Conservation (phyloP, 2,113 vertebrate genomes). For the Lepidothrix coronata region DNA sequence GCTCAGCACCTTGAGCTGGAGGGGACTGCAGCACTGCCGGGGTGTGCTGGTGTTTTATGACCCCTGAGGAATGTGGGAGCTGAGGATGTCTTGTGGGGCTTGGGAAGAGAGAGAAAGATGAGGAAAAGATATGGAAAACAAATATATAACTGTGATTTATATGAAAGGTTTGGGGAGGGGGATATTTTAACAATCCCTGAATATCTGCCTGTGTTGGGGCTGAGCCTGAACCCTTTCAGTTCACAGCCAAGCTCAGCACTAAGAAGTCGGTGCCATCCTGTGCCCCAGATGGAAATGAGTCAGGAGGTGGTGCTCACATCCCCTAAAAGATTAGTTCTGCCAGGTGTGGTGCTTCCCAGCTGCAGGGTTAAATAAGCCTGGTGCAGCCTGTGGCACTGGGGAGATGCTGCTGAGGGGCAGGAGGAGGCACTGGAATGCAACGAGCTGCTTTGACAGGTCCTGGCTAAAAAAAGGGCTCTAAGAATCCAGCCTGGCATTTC, state of each 20-base stretch:
- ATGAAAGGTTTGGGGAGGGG: neutral
- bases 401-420: neutral
- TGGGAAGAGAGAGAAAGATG: neutral
- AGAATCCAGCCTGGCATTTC: neutral
- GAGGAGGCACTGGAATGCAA: neutral
- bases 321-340: neutral
- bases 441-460: neutral
- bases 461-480: neutral
- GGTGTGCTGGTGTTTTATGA: neutral
- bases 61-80: neutral
- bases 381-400: neutral
- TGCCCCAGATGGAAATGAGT: neutral
- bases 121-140: neutral
- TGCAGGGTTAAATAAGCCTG: neutral
- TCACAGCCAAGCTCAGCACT: neutral
- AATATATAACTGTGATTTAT: neutral
- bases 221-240: neutral
- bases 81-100: neutral
- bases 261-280: neutral
- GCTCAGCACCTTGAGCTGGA: neutral
- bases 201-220: neutral
- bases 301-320: neutral
- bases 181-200: neutral
- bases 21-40: neutral
- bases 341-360: neutral